These are phyloP conservation scores for Notodonta ziczac DNA, from an alignment of 2,888 invertebrate species.

Conservation along the genomic window DNA sequence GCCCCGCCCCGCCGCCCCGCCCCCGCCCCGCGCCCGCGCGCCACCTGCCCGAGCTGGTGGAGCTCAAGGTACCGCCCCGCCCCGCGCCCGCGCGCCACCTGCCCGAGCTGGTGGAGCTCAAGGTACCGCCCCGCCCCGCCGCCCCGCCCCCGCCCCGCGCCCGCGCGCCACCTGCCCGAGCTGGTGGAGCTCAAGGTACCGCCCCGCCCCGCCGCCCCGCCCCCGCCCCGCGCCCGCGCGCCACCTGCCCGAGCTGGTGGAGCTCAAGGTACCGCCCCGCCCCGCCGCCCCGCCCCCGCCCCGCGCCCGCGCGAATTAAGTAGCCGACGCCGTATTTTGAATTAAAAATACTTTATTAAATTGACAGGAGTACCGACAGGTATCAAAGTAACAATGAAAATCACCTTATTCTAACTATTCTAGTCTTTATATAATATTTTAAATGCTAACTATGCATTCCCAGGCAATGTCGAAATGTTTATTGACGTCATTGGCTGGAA, in stretches of 20 bases:
- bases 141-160: background rate
- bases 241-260: constrained; percentile 92
- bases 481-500: too few species aligned
- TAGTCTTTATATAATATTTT: too few species aligned
- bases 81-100: constrained; percentile 71
- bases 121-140: background rate
- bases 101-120: constrained; percentile 95
- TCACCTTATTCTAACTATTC: too few species aligned
- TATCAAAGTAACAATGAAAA: too few species aligned
- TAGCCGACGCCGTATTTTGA: too few species aligned
- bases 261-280: constrained; percentile 82
- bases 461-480: too few species aligned
- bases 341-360: too few species aligned
- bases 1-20: background rate
- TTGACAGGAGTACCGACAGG: too few species aligned
- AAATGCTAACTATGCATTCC: too few species aligned
- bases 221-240: background rate
- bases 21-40: background rate
- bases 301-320: too few species aligned
- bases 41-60: constrained; percentile 92
- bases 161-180: constrained; percentile 87
- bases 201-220: background rate
- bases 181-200: constrained; percentile 89
- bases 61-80: constrained; percentile 84
- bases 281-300: background rate